These are phyloP conservation scores for Nasonia longicornis DNA, from an alignment of 1,140 invertebrate genomes.

Conservation along the genomic window DNA sequence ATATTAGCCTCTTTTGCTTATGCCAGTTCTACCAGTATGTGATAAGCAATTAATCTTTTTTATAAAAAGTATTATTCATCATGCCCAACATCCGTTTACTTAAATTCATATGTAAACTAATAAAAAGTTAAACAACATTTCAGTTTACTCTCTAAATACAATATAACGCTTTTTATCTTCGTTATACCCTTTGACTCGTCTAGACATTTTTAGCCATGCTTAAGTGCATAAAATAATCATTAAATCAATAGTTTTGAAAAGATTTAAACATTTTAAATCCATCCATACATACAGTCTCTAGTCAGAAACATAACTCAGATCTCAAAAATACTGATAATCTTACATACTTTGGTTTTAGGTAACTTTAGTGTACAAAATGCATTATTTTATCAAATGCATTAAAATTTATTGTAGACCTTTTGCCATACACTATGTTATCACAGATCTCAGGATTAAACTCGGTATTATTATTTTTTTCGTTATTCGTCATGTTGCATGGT, in stretches of 20 bases:
- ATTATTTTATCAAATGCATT: not conserved
- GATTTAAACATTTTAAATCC: too few relatives aligned
- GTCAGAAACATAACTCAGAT: not conserved
- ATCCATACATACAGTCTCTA: too few relatives aligned
- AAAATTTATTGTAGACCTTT: not conserved
- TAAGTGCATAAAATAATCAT: too few relatives aligned
- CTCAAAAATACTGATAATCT: not conserved
- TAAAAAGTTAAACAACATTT: too few relatives aligned
- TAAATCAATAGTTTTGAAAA: too few relatives aligned
- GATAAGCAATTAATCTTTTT: too few relatives aligned
- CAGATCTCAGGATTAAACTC: not conserved
- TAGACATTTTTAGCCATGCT: too few relatives aligned
- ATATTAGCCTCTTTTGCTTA: not conserved
- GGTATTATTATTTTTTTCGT: not conserved
- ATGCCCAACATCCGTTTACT: not conserved
- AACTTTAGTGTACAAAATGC: not conserved
- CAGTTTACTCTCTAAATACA: too few relatives aligned
- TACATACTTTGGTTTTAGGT: not conserved
- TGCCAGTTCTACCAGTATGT: too few relatives aligned
- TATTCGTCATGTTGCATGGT: not conserved
- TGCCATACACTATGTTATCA: not conserved
- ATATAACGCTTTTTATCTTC: too few relatives aligned
- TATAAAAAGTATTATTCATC: not conserved
- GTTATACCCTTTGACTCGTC: too few relatives aligned
- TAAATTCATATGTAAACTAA: not conserved